Percentiles rank a stretch among this genome's conserved stretches.
phyloP scores from a whole-genome alignment of 2,888 invertebrate species.

The Tenthredo mesomela region DNA sequence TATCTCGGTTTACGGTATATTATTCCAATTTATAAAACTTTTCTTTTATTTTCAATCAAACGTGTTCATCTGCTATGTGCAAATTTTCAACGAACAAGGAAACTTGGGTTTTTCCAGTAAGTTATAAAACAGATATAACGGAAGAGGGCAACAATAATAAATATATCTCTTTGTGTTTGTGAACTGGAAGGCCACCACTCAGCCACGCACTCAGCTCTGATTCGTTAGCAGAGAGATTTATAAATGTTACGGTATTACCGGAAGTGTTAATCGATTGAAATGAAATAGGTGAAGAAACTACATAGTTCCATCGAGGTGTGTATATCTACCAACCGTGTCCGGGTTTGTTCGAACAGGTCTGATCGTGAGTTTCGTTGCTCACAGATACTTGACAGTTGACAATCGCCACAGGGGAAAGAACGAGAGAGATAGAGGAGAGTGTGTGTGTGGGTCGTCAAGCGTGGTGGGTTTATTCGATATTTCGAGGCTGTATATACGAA shows the following conservation, averaged over 20 bases:
- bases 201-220: background rate
- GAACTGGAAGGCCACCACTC: background rate
- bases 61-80: too few relatives aligned
- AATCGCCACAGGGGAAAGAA: constrained; percentile 11
- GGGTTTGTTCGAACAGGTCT: background rate
- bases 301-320: background rate
- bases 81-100: background rate
- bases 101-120: background rate
- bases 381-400: background rate
- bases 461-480: constrained; percentile 38
- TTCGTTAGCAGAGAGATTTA: background rate
- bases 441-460: background rate
- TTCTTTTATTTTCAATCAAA: background rate
- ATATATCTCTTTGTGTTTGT: background rate
- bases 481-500: background rate
- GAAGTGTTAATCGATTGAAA: constrained; percentile 37
- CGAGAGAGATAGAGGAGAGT: constrained; percentile 14
- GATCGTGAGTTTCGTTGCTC: background rate
- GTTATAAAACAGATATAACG: background rate
- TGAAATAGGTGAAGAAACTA: background rate
- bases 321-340: background rate
- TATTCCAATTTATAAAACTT: background rate
- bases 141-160: background rate
- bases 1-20: background rate
- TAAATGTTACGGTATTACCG: constrained; percentile 19